phyloP scores from a whole-genome alignment of 2,797 vertebrate species.

The Argyrosomus regius region DNA sequence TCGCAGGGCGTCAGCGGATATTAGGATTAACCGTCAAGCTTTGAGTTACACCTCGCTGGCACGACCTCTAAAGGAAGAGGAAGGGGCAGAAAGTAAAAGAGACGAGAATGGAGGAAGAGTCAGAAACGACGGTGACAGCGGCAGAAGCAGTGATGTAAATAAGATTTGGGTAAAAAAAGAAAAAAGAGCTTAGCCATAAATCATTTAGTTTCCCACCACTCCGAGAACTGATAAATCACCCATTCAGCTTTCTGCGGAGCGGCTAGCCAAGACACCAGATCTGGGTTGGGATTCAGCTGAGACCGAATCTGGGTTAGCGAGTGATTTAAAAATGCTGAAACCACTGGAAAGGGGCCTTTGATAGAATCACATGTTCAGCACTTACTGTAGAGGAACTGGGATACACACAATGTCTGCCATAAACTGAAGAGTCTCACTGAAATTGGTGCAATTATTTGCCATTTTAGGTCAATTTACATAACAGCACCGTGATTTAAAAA shows the following conservation, averaged over 20 bases:
- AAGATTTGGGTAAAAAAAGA: constrained; percentile 38
- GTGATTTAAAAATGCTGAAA: constrained; percentile 72
- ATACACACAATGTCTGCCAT: constrained; percentile 12
- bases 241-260: constrained; percentile 28
- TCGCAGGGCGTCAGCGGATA: constrained; percentile 21
- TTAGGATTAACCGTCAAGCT: constrained; percentile 45
- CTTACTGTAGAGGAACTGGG: constrained; percentile 45
- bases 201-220: constrained; percentile 61
- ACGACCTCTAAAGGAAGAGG: constrained; percentile 42
- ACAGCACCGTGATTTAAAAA: not conserved
- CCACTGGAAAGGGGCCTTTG: constrained; percentile 49
- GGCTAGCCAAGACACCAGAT: constrained; percentile 55
- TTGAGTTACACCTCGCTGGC: constrained; percentile 30
- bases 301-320: constrained; percentile 72
- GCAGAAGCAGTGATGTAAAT: constrained; percentile 43
- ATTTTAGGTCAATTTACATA: not conserved
- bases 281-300: constrained; percentile 64
- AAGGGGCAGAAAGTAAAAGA: constrained; percentile 10
- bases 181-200: constrained; percentile 45
- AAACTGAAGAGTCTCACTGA: constrained; percentile 13
- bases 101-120: constrained; percentile 21
- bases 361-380: constrained; percentile 63
- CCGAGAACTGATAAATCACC: constrained; percentile 64
- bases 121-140: constrained; percentile 11
- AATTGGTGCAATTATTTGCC: not conserved